Base-by-base conservation (phyloP, 2,888 invertebrate species). In the Isoperla grammatica region DNA sequence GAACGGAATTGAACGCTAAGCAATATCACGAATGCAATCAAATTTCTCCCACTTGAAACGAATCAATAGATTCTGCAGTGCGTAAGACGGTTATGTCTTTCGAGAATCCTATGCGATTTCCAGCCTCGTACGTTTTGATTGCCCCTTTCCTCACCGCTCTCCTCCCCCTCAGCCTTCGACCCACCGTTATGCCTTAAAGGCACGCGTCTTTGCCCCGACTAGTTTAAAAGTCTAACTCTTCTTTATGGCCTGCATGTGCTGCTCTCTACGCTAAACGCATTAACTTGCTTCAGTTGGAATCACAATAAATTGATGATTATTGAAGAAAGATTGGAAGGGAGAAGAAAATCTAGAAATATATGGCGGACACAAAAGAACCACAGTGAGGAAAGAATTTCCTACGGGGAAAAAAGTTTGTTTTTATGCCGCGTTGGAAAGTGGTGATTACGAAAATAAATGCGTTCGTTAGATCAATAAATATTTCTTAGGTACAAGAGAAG, bases 101-200 rank as follows among this genome's bases (percentile, higher is more conserved):
- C 19, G 17, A 45, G 37, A 39, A 61, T 50, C 57, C 57, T 61
- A 57, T 53, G 55, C 56, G 49, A 58, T 61, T 54, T 58, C 20
- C 46, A 15, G 48, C 50, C 50, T 50, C 29, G 49, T 42, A 43
- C 60, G 56, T 49, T 60, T 60, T 60, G 60, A 60, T 60, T 60
- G 60, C 56, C 42, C 55, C 53, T 19, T 19, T 53, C 57, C 29
- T 29, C 46, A 20, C 17, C 46, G 29, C 46, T 13, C 3, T 13
- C 49, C 23, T 8, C 49, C 39, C 49, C 49, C 6, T 2, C 45
- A 2, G 1, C 46, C 57, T 19, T 13, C 13, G 19, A 54, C 39
- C 39, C 20, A n/a, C 37, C 45, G 15, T 15, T 45, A n/a, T 45
- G 45, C 19, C 17, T 45, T 17, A 45, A 42, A 45, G 45, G 17